These are phyloP conservation scores for Collichthys lucidus DNA, from an alignment of 2,113 vertebrate species.

Conservation along the genomic window DNA sequence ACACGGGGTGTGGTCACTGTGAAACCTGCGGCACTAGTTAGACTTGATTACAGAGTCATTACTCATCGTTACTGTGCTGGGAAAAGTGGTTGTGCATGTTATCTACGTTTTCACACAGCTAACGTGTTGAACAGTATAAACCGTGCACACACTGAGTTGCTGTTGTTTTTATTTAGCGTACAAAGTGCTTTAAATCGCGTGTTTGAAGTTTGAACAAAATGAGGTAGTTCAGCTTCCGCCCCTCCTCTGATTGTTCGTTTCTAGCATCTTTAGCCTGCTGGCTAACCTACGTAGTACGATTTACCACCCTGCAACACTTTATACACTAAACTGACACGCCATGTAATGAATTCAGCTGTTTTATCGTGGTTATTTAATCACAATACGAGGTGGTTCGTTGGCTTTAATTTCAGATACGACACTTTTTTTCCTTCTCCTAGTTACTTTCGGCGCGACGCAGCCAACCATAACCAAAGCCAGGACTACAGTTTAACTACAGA, in stretches of 20 bases:
- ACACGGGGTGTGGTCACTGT: background rate
- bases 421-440: background rate
- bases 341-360: fast-evolving
- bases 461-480: background rate
- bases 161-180: background rate
- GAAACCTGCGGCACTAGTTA: background rate
- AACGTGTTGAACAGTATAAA: background rate
- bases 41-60: background rate
- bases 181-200: background rate
- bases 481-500: background rate
- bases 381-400: fast-evolving
- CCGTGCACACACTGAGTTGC: fast-evolving
- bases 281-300: slow-evolving; percentile 35
- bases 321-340: too few species aligned
- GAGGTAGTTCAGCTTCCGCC: background rate
- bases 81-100: too few species aligned
- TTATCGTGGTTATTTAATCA: background rate
- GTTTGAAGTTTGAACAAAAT: background rate
- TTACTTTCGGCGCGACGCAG: background rate
- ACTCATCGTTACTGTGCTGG: too few species aligned
- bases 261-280: slow-evolving; percentile 40
- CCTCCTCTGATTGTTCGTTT: background rate
- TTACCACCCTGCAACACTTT: too few species aligned
- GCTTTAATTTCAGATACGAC: background rate
- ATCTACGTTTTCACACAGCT: background rate